A percentile compares a stretch with the other conserved stretches of the same genome.
Conservation (phyloP, 2,888 invertebrate species). For the Callyntrura sp. region DNA sequence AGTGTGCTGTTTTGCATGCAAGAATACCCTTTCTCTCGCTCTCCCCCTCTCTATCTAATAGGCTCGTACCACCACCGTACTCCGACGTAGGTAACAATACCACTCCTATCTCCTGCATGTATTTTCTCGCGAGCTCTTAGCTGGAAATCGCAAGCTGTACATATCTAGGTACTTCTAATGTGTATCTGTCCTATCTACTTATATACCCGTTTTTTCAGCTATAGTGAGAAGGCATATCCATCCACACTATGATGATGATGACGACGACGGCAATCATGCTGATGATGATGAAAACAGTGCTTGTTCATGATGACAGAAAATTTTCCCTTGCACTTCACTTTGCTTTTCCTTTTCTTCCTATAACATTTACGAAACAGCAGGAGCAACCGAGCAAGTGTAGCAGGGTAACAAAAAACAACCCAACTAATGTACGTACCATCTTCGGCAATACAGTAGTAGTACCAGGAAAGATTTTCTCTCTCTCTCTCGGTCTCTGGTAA, state of each 20-base stretch:
- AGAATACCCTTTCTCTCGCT: neutral
- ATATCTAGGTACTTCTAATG: neutral
- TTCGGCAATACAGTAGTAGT: neutral
- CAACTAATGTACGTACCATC: neutral
- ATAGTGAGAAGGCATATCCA: neutral
- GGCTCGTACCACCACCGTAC: neutral
- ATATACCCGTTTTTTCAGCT: neutral
- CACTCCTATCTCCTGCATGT: conserved; percentile 9
- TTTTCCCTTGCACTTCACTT: conserved; percentile 61
- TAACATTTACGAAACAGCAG: conserved; percentile 40
- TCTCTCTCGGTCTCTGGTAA: conserved; percentile 18
- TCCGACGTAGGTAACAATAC: conserved; percentile 17
- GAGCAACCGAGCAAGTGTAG: conserved; percentile 4
- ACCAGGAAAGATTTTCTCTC: conserved; percentile 38
- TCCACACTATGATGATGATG: neutral
- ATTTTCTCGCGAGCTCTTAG: conserved; percentile 35
- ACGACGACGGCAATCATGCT: no score
- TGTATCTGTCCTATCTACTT: neutral
- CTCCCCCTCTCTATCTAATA: neutral
- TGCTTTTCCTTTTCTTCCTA: conserved; percentile 47
- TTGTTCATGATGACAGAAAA: conserved; percentile 63
- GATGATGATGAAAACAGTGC: conserved; percentile 40
- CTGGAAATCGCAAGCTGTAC: conserved; percentile 12
- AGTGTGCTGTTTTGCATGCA: conserved; percentile 32
- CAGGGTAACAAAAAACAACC: neutral